Evolutionary conservation across 2,113 vertebrate genomes (phyloP), one percentile per base, ranked within the genome.

Genomic region (Sapajus apella): DNA sequence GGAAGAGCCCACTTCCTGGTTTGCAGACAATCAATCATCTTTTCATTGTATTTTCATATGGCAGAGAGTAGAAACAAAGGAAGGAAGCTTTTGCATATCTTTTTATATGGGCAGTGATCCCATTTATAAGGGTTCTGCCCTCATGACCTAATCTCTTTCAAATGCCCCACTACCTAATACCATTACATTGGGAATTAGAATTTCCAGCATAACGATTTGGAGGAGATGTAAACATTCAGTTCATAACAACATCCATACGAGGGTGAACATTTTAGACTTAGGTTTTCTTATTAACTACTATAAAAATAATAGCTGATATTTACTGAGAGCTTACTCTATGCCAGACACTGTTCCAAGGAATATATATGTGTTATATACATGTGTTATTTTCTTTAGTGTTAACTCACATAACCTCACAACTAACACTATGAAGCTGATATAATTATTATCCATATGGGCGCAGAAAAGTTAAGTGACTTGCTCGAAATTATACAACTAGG

Each of bases 291-390:
- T 43, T 87, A 75, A 82, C 25, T 77, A 82, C 30, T 79, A 81
- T 77, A 79, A 89, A 91, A 95, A 87, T 80, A 83, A 81, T 70
- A 77, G 20, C 30, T 87, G 50, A 87, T 68, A 40, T 87, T 97
- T 94, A 76, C 35, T 87, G 52, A 40, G 43, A 94, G 21, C n/a
- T 90, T 40, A 83, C 37, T 87, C 2, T 90, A 77, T 61, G 11
- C 47, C 76, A 92, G 55, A 94, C 73, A 90, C 35, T 75, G 20
- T 58, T 86, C 73, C 86, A 64, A 92, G 70, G 37, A 79, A 25
- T 73, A 68, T 90, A 40, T 37, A 43, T n/a, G 45, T 94, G 8
- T 64, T 64, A 13, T 64, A 30, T 64, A 64, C 61, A 13, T 64
- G 27, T 64, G 61, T 30, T 64, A 64, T 64, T 14, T 32, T 64